Evolutionary conservation across 2,113 vertebrate species (phyloP), one percentile per base, ranked within the genome.

Genomic region (Heterochromis multidens): DNA sequence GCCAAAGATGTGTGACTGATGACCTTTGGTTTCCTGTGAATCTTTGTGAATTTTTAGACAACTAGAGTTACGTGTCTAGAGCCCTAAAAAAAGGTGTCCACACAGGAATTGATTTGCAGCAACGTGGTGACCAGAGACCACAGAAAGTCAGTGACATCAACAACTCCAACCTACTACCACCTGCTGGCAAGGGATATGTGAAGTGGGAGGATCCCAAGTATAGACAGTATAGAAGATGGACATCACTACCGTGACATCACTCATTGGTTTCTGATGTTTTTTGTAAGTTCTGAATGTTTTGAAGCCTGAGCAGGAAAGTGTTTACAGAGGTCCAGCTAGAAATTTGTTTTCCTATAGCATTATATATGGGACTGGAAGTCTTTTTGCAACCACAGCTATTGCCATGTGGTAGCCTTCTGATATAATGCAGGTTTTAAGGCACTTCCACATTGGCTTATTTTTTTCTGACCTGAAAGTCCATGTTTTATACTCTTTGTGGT

Each of bases 91-190:
- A 43, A 25, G 43, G 23, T 4, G 23, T 72, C 9, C 5, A 12
- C 0, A 3, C 40, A 72, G 16, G 27, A 49, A 29, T 8, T 2
- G 27, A 49, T 4, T 49, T 0, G 0, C 40, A 29, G 40, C 27
- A 49, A 49, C 0, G 9, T 12, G 40, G 9, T 1, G 0, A 70
- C 23, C 27, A 46, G n/a, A 59, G 25, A 58, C 2, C 1, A 27
- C 27, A 19, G 23, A 70, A 25, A 43, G 25, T 67, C n/a, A 67
- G 5, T 35, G 5, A 67, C 63, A 67, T 67, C 37, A 43, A 3
- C 43, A 13, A 25, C 37, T 43, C 43, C n/a, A 43, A 1, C 23
- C 0, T 67, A 67, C 23, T 17, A 25, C 33, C 6, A 7, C 6
- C 5, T 67, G 63, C 63, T 43, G 9, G 40, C 13, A 25, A 7